These are phyloP conservation scores for Athene cunicularia DNA, from an alignment of 2,113 vertebrate genomes.

Conservation along the genomic window DNA sequence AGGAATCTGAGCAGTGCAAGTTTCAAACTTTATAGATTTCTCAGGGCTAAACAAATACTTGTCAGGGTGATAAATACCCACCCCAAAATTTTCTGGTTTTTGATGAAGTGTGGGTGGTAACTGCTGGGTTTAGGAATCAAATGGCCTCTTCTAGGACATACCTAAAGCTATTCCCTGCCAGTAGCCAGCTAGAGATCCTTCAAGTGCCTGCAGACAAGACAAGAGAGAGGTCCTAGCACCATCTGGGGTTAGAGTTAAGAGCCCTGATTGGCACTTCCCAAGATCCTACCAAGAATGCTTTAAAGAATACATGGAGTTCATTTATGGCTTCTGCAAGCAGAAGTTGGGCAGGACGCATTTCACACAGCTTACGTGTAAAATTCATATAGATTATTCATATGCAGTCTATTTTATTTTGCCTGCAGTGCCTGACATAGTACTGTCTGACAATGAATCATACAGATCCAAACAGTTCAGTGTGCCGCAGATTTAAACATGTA, in stretches of 20 bases:
- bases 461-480: not conserved
- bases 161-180: not conserved
- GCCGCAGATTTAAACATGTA: not conserved
- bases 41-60: not conserved
- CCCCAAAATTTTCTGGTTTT: not conserved
- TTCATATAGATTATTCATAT: not conserved
- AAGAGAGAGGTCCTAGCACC: not conserved
- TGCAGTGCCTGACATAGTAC: constrained; percentile 11
- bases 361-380: not conserved
- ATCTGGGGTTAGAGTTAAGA: not conserved
- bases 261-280: not conserved
- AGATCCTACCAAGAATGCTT: not conserved
- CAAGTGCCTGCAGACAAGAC: not conserved
- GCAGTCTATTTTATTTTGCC: constrained; percentile 31
- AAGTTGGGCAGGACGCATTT: not conserved
- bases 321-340: constrained; percentile 3
- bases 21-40: not conserved
- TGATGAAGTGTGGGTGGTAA: not conserved
- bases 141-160: not conserved
- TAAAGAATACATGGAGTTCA: not conserved
- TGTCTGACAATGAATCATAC: constrained; percentile 45
- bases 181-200: not conserved
- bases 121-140: not conserved
- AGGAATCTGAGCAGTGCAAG: not conserved
- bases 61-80: not conserved